Evolutionary conservation across 2,888 invertebrate genomes (phyloP), one percentile per base, ranked within the genome.

Genomic region (Rhodophaea formosa): DNA sequence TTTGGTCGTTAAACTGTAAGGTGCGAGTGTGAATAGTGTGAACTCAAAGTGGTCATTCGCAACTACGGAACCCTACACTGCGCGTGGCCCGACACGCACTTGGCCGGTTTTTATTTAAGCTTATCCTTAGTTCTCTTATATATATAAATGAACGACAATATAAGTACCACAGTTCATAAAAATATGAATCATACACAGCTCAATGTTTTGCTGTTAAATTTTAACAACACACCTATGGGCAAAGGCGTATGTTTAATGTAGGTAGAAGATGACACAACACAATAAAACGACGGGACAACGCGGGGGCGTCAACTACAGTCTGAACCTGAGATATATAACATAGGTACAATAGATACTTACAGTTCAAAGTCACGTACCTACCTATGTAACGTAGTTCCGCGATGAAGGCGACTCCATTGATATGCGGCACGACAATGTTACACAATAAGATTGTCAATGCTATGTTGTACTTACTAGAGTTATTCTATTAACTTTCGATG

Each of bases 281-380:
- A 59, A 62, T 62, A 64, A 62, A 60, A 60, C 58, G 49, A 56
- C 46, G 47, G 5, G 58, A 44, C 32, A 43, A 17, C 49, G 62
- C 56, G 61, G 61, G 58, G 61, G 65, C 60, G 59, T 30, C 15
- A 35, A 45, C 46, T 32, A 32, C 45, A 12, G 61, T 53, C 46
- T 52, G 56, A 47, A 58, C 44, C 44, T 53, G 56, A 57, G 56
- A 59, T 57, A 62, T 56, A 51, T 56, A 61, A 56, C 44, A 53
- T 52, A 52, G 30, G 32, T 62, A 66, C 64, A 67, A 65, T 64
- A 61, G 64, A 63, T 62, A 66, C 68, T 68, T 72, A 72, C 66
- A 62, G 68, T 65, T 65, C 66, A 66, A 67, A 75, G 76, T 75
- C 77, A 77, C 76, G 77, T 78, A 75, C n/a, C n/a, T 64, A 64